phyloP scores from a whole-genome alignment of 2,888 invertebrate genomes.

The Lymantria monacha region DNA sequence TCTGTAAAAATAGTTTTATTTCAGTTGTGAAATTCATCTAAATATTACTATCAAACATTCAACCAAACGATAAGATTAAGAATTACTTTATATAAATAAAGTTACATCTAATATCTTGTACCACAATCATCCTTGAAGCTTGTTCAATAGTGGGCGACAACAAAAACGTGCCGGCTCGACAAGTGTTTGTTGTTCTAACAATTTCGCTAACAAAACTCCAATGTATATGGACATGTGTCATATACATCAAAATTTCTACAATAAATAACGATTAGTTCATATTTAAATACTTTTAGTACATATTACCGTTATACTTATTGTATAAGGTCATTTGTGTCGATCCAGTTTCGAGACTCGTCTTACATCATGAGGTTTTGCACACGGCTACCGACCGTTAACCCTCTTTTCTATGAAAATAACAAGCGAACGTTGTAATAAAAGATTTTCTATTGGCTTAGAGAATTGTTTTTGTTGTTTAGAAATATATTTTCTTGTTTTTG shows the following conservation, averaged over 20 bases:
- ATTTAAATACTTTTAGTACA: slow-evolving; percentile 21
- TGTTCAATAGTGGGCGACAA: slow-evolving; percentile 43
- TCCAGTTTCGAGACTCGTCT: slow-evolving; percentile 20
- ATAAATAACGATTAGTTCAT: slow-evolving; percentile 24
- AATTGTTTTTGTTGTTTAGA: slow-evolving; percentile 12
- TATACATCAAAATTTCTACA: slow-evolving; percentile 27
- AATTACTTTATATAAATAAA: too few species aligned
- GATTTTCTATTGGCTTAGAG: slow-evolving; percentile 20
- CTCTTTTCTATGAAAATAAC: slow-evolving; percentile 28
- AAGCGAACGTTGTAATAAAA: slow-evolving; percentile 14
- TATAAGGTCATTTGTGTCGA: slow-evolving; percentile 31
- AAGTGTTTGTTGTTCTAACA: slow-evolving; percentile 49
- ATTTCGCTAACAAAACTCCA: slow-evolving; percentile 40
- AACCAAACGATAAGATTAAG: too few species aligned
- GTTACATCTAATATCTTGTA: slow-evolving; percentile 12
- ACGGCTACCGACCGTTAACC: slow-evolving; percentile 28
- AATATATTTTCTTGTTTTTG: background rate
- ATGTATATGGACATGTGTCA: slow-evolving; percentile 31
- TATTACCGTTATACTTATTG: slow-evolving; percentile 27
- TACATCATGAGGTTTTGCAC: slow-evolving; percentile 34
- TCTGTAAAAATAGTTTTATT: too few species aligned
- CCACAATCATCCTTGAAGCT: slow-evolving; percentile 30
- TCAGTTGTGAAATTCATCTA: too few species aligned
- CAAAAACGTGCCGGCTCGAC: slow-evolving; percentile 45
- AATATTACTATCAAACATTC: too few species aligned